A percentile compares a stretch with the other conserved stretches of the same genome.
phyloP scores from a whole-genome alignment of 2,113 vertebrate genomes.

The Ciconia stormi region DNA sequence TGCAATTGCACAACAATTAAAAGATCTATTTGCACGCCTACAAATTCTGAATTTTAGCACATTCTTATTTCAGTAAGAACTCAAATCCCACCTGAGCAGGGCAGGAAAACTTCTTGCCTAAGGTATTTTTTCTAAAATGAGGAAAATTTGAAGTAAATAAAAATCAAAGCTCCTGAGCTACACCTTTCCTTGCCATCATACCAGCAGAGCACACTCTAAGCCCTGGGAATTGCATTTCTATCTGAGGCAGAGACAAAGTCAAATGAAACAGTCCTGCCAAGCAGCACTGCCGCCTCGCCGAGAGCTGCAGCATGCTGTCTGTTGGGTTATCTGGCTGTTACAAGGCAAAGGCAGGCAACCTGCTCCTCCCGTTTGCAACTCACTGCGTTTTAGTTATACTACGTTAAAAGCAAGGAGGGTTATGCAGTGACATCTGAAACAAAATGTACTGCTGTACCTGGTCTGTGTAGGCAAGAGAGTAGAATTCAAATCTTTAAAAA shows the following conservation, averaged over 20 bases:
- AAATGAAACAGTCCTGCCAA: neutral
- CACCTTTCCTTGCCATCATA: neutral
- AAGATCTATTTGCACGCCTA: neutral
- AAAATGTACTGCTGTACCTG: neutral
- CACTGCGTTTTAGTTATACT: rapidly evolving
- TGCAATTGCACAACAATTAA: slow-evolving; percentile 39
- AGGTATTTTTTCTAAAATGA: neutral
- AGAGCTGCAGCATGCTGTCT: neutral
- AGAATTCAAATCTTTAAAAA: neutral
- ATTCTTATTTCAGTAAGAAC: neutral
- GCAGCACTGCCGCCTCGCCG: rapidly evolving
- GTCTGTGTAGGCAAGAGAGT: neutral
- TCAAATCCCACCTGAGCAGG: neutral
- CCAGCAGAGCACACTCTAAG: neutral
- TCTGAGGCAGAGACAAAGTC: neutral
- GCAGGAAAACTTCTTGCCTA: neutral
- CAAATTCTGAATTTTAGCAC: neutral
- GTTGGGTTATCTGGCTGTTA: neutral
- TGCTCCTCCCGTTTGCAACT: neutral
- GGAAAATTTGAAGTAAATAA: neutral
- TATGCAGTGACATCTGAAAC: neutral
- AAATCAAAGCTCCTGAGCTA: neutral
- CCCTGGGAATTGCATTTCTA: neutral
- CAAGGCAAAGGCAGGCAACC: neutral
- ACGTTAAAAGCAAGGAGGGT: neutral